These are phyloP conservation scores for Aporrectodea caliginosa DNA, from an alignment of 1,140 invertebrate species.

Conservation along the genomic window DNA sequence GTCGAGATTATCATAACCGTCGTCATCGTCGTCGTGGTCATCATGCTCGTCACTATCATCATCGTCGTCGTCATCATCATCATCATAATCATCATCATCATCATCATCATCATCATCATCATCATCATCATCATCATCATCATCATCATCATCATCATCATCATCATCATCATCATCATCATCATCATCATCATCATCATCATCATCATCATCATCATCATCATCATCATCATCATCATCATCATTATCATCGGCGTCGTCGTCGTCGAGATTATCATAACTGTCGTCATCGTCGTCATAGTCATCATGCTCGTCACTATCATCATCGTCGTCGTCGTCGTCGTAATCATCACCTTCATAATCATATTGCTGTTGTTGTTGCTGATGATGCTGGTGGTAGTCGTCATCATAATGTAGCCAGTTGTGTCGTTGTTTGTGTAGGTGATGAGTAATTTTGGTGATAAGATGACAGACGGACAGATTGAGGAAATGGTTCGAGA, in stretches of 20 bases:
- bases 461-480: constrained; percentile 96
- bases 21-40: background rate
- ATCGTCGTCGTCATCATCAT: background rate
- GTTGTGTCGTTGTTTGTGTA: background rate
- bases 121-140: background rate
- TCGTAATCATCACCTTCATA: no score
- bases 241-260: no score
- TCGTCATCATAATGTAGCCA: background rate
- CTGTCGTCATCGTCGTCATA: no score
- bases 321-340: no score
- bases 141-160: constrained; percentile 1
- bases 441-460: constrained; percentile 74
- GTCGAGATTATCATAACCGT: no score
- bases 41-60: background rate
- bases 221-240: background rate
- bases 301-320: no score
- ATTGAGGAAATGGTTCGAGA: constrained; percentile 97
- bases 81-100: no score
- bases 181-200: background rate
- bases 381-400: background rate
- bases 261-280: no score
- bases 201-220: background rate
- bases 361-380: background rate
- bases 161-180: background rate
- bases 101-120: background rate